A percentile compares a stretch with the other conserved stretches of the same genome.
Conservation (phyloP, 2,113 vertebrate species). For the human region GRCh38 chr6:91099501-91100000, state of each 20-base stretch:
- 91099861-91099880: not conserved
- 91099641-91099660: not conserved
- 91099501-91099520: fast-evolving
- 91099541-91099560: not conserved
- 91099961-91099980: not conserved
- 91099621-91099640: too few relatives aligned
- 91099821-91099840: not conserved
- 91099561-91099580: too few relatives aligned
- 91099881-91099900: not conserved
- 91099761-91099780: not conserved
- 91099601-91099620: not conserved
- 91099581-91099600: not conserved
- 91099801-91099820: not conserved
- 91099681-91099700: not conserved
- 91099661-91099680: not conserved
- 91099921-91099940: not conserved
- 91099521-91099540: not conserved
- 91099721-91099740: not conserved
- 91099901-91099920: not conserved
- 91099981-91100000: not conserved
- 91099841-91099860: not conserved
- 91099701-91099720: not conserved
- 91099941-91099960: not conserved
- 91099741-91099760: slow-evolving; percentile 27
- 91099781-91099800: not conserved